These are phyloP conservation scores for Aphelinus certus DNA, from an alignment of 1,140 invertebrate species.

Conservation along the genomic window DNA sequence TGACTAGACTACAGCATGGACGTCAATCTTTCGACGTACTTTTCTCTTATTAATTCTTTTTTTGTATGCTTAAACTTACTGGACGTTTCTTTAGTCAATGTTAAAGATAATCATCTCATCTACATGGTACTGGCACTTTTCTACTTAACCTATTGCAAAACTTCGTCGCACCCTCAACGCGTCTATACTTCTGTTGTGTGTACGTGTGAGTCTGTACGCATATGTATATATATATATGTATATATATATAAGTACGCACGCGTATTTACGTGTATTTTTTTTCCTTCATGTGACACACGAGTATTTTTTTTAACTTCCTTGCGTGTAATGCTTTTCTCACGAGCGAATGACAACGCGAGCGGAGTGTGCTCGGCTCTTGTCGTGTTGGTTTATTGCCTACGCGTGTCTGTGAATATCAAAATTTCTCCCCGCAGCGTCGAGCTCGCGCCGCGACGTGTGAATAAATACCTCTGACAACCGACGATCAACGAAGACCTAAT, in stretches of 20 bases:
- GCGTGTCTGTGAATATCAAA: not conserved
- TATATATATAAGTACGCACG: no score
- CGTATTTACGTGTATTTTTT: no score
- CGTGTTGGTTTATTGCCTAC: not conserved
- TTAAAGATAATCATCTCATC: slow-evolving; percentile 58
- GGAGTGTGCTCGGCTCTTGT: no score
- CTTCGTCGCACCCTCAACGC: not conserved
- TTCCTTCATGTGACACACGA: no score
- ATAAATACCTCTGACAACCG: not conserved
- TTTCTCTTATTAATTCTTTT: slow-evolving; percentile 29
- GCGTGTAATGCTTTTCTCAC: no score
- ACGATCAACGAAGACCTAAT: not conserved
- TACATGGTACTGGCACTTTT: slow-evolving; percentile 65
- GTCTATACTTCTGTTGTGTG: not conserved
- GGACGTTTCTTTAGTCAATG: slow-evolving; percentile 62
- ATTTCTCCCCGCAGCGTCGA: not conserved
- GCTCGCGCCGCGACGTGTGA: no score
- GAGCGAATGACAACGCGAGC: no score
- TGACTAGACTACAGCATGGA: slow-evolving; percentile 64
- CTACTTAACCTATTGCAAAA: slow-evolving; percentile 61
- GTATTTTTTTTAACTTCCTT: no score
- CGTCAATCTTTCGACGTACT: slow-evolving; percentile 58
- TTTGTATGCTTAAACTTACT: slow-evolving; percentile 63
- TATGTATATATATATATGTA: slow-evolving; percentile 10
- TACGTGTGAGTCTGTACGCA: not conserved